phyloP scores from a whole-genome alignment of 2,797 vertebrate genomes.

The Austrolebias charrua region DNA sequence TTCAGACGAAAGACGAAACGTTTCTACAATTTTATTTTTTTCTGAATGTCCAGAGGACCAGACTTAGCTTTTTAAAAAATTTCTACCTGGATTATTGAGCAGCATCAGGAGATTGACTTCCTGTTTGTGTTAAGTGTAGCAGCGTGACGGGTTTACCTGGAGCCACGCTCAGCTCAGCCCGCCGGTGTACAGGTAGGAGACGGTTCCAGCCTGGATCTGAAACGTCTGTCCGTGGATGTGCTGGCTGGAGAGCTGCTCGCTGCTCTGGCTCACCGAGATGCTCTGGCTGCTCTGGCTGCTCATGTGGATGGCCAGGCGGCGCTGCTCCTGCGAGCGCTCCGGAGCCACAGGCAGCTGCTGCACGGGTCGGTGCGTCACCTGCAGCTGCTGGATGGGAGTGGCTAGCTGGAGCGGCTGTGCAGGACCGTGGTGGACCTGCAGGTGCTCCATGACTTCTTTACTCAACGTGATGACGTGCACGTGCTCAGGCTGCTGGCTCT shows the following conservation, averaged over 20 bases:
- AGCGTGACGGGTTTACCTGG: background rate
- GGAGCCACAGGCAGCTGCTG: slow-evolving; percentile 65
- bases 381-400: slow-evolving; percentile 70
- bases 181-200: slow-evolving; percentile 79
- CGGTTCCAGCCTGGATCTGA: slow-evolving; percentile 78
- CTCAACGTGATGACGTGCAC: slow-evolving; percentile 94
- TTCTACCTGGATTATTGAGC: no score
- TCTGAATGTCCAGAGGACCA: no score
- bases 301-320: slow-evolving; percentile 74
- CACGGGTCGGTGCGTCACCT: slow-evolving; percentile 55
- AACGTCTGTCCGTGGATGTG: slow-evolving; percentile 82
- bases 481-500: slow-evolving; percentile 80
- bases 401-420: slow-evolving; percentile 77
- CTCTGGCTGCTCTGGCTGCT: slow-evolving; percentile 75
- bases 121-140: background rate
- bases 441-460: slow-evolving; percentile 89
- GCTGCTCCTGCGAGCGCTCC: slow-evolving; percentile 60
- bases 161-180: slow-evolving; percentile 51
- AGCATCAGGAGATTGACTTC: no score
- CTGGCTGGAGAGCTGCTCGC: slow-evolving; percentile 74
- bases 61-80: no score
- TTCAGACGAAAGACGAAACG: no score
- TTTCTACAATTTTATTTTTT: no score
- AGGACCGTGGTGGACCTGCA: slow-evolving; percentile 83
- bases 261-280: slow-evolving; percentile 80